Base-by-base conservation (phyloP, 2,888 invertebrate species). In the Lingula anatina region DNA sequence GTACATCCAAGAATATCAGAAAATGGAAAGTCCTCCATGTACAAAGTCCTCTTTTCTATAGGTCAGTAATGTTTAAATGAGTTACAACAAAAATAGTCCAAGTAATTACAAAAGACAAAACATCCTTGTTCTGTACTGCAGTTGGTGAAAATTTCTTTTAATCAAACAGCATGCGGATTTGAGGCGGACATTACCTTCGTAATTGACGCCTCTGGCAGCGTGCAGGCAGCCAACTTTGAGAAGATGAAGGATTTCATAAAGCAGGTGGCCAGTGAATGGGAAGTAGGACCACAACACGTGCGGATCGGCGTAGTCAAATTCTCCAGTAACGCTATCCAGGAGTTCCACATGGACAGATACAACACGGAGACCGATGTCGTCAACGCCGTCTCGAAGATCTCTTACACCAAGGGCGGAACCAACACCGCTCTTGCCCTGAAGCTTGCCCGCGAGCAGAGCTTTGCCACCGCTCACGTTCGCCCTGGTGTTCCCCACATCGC, bases 161-260 rank as follows among this genome's bases (percentile, higher is more conserved):
- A n/a, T n/a, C n/a, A n/a, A n/a, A n/a, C n/a, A n/a, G n/a, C n/a
- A n/a, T n/a, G n/a, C n/a, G n/a, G n/a, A n/a, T n/a, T n/a, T n/a
- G n/a, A n/a, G n/a, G 67, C 67, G n/a, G 67, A 67, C 40, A 63
- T 67, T 38, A 61, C 66, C 18, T 66, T 67, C 55, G 55, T 65
- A 12, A 51, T 67, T 48, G 67, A 67, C 36, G 60, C 65, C 15
- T 67, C 67, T 5, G 65, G 65, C 12, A 64, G 64, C 41, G 67
- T 67, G 3, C 62, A 62, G 2, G 47, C 56, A 0, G n/a, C 45
- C 37, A 65, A 66, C 55, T 67, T 64, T 58, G 40, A 61, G 44
- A 66, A 64, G 49, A 63, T 64, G 59, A 46, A 59, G 38, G 43
- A 40, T 5, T 67, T 67, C 39, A 65, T 66, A 12, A 47, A 60